These are phyloP conservation scores for Antheraea assamensis DNA, from an alignment of 2,888 invertebrate species.

Conservation along the genomic window DNA sequence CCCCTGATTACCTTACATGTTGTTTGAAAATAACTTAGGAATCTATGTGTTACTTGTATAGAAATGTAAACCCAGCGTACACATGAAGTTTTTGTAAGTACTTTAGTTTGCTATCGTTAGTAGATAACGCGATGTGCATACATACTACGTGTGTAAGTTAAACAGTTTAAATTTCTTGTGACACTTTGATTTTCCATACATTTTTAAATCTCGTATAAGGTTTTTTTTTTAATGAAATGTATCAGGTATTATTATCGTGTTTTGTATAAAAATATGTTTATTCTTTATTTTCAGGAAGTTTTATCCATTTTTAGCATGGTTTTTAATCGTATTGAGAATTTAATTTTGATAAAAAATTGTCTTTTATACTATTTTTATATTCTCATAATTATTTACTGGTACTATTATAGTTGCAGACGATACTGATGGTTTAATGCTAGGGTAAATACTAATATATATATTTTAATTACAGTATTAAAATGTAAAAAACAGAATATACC, in stretches of 20 bases:
- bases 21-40: not conserved
- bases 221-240: not conserved
- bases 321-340: not conserved
- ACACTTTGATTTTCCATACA: not conserved
- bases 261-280: not conserved
- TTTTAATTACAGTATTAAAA: too few relatives aligned
- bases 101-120: not conserved
- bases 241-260: not conserved
- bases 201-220: not conserved
- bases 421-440: too few relatives aligned
- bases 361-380: not conserved
- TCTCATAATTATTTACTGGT: not conserved
- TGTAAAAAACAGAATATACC: too few relatives aligned
- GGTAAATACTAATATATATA: too few relatives aligned
- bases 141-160: not conserved
- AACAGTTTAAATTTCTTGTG: not conserved
- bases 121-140: not conserved
- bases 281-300: not conserved
- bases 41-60: not conserved
- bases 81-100: not conserved
- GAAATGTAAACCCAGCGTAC: not conserved
- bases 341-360: not conserved
- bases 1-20: not conserved
- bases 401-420: too few relatives aligned
- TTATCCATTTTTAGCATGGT: not conserved